These are phyloP conservation scores for Crocallis elinguaria DNA, from an alignment of 2,888 invertebrate genomes.

Conservation along the genomic window DNA sequence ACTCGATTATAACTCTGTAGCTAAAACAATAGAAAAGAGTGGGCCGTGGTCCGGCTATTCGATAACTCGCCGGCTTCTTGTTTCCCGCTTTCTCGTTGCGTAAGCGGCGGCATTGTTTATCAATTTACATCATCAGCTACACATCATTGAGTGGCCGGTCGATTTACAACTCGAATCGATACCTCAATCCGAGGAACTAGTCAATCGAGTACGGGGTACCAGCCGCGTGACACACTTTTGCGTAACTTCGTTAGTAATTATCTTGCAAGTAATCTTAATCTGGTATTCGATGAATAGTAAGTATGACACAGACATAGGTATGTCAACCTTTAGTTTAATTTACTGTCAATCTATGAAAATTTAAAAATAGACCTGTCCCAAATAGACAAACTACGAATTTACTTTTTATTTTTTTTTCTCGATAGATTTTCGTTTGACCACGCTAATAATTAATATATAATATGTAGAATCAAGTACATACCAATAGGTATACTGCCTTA, in stretches of 20 bases:
- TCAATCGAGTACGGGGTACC: conserved; percentile 28
- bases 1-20: conserved; percentile 4
- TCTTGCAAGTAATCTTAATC: conserved; percentile 22
- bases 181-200: conserved; percentile 28
- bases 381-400: no score
- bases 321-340: no score
- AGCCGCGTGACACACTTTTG: conserved; percentile 31
- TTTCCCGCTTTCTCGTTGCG: conserved; percentile 74
- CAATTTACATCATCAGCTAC: conserved; percentile 63
- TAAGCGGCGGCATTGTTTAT: conserved; percentile 62
- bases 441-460: no score
- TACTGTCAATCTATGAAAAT: no score
- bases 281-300: conserved; percentile 28
- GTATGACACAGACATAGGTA: neutral
- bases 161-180: conserved; percentile 39
- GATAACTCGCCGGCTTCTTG: conserved; percentile 51
- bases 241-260: conserved; percentile 28
- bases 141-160: conserved; percentile 38
- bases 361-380: no score
- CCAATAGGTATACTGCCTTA: no score
- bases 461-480: no score
- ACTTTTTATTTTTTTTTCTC: no score
- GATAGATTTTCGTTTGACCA: no score
- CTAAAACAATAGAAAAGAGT: conserved; percentile 37
- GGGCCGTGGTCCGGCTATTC: conserved; percentile 53